These are phyloP conservation scores for Drosophila trapezifrons DNA, from an alignment of 1,140 invertebrate species.

Conservation along the genomic window DNA sequence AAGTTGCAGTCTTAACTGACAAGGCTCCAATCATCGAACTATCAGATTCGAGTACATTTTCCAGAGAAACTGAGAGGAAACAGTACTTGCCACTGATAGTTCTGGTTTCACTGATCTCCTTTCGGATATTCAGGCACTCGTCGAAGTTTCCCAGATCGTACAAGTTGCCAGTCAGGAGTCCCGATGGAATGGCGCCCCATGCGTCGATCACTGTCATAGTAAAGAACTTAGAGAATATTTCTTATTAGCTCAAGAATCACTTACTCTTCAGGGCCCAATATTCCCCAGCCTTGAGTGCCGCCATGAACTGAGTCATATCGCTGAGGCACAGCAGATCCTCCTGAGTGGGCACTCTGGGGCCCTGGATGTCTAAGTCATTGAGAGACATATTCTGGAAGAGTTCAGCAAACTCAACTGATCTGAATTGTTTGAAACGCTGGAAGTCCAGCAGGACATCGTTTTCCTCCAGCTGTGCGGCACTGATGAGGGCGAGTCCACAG, in stretches of 20 bases:
- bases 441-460: not conserved
- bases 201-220: conserved; percentile 56
- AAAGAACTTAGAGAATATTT: no score
- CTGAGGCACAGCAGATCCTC: conserved; percentile 14
- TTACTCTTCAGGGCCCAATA: conserved; percentile 27
- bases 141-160: conserved; percentile 64
- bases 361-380: conserved; percentile 2
- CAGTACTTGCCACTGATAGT: conserved; percentile 58
- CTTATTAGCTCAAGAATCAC: not conserved
- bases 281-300: conserved; percentile 8
- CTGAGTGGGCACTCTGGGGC: conserved; percentile 3
- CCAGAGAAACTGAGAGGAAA: not conserved
- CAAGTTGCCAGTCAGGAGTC: conserved; percentile 11
- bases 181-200: conserved; percentile 47
- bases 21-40: not conserved
- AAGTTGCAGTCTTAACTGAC: conserved; percentile 1
- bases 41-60: not conserved
- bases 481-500: not conserved
- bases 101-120: not conserved
- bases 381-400: conserved; percentile 16
- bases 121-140: conserved; percentile 47
- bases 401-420: conserved; percentile 19
- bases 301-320: conserved; percentile 7
- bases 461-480: no score
- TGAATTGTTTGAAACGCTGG: not conserved